Base-by-base conservation (phyloP, 2,888 invertebrate genomes). In the Hemaris fuciformis region DNA sequence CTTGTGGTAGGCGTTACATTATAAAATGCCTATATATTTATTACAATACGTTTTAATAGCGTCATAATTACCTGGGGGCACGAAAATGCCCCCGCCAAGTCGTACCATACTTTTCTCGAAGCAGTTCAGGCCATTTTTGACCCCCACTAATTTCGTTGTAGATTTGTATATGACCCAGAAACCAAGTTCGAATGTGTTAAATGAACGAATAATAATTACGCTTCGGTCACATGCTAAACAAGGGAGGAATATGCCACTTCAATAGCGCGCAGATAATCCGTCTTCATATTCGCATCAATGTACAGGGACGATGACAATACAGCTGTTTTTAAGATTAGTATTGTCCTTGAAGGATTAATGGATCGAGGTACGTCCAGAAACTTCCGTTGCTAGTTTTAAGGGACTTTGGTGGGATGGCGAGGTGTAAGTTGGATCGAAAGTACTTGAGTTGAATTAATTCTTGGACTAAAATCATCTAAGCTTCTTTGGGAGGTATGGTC, bases 261-360 rank as follows among this genome's bases (percentile, higher is more conserved):
- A 25, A 59, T 46, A 22, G 43, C 59, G 46, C 20, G 60, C 48
- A 41, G 48, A 60, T 60, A 75, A 78, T 83, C 85, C 82, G 84
- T 89, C 87, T 82, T 76, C 75, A 77, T 77, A 78, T 71, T 76
- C 72, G 69, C 71, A 74, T 77, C 76, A 77, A 72, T 75, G 75
- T 90, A 91, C 91, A 91, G 91, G 91, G 91, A 91, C 83, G 82
- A 83, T 77, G 91, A 91, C 91, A 91, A 91, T 91, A 91, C 80
- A 76, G 76, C 81, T 80, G 73, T 64, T 77, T 80, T 79, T 59
- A 48, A 61, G 46, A 61, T 61, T 66, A 71, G 66, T 61, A 64
- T 64, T 63, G 62, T 64, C 67, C 66, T 62, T 20, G 38, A 57
- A 60, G 64, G 67, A 62, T 61, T 31, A 59, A 62, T 46, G 57